phyloP scores from a whole-genome alignment of 1,140 invertebrate genomes.

The Ostrea denselamellosa region DNA sequence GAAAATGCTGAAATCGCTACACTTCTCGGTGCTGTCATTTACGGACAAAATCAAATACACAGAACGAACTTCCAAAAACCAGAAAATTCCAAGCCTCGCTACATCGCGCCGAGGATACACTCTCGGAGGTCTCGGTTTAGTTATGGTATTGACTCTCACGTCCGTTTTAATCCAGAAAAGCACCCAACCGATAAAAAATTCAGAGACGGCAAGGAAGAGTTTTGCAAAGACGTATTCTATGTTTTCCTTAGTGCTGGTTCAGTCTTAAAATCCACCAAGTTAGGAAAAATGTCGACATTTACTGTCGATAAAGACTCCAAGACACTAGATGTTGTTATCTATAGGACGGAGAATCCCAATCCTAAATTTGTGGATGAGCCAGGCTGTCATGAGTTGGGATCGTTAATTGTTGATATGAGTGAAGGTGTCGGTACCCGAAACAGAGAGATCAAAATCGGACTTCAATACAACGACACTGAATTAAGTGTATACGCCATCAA shows the following conservation, averaged over 20 bases:
- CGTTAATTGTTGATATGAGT: background rate
- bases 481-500: background rate
- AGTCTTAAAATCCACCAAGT: background rate
- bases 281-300: background rate
- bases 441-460: background rate
- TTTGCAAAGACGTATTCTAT: constrained; percentile 1
- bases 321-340: constrained; percentile 9
- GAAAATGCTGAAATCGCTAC: background rate
- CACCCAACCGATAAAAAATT: background rate
- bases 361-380: background rate
- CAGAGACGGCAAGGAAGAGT: background rate
- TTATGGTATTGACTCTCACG: background rate
- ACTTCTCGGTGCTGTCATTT: background rate
- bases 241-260: background rate
- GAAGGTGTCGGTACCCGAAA: background rate
- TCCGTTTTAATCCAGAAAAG: background rate
- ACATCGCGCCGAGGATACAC: background rate
- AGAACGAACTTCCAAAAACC: background rate
- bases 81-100: background rate
- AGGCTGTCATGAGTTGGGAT: background rate
- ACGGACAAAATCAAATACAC: background rate
- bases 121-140: background rate
- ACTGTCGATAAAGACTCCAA: background rate
- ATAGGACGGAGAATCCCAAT: background rate
- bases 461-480: constrained; percentile 15